Evolutionary conservation across 2,113 vertebrate species (phyloP).

Genomic region (Gambusia affinis): DNA sequence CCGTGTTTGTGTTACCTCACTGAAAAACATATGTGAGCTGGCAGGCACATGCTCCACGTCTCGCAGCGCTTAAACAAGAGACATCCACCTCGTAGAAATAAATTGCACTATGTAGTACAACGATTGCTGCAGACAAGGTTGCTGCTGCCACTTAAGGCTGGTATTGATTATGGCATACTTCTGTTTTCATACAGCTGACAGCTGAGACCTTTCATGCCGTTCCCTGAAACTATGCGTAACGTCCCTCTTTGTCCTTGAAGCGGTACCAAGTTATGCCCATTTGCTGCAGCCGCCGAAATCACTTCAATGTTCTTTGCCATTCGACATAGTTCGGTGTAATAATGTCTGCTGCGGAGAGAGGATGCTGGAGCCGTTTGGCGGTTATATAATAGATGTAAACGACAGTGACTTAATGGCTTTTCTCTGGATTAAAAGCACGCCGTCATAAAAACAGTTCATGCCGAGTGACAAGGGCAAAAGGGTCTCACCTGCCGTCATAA

Average conservation of each 20-base stretch:
- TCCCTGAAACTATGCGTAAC: background rate
- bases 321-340: background rate
- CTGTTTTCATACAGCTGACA: slow-evolving; percentile 26
- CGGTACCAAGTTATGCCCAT: background rate
- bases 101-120: background rate
- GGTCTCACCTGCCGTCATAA: background rate
- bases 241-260: slow-evolving; percentile 52
- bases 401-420: background rate
- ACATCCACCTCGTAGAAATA: background rate
- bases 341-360: background rate
- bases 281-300: slow-evolving; percentile 2
- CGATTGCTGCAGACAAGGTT: slow-evolving; percentile 15
- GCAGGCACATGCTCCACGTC: slow-evolving; percentile 3
- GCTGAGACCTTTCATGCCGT: background rate
- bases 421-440: background rate
- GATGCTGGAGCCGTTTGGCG: background rate
- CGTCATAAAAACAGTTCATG: background rate
- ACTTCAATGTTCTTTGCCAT: background rate
- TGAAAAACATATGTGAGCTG: background rate
- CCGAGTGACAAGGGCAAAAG: slow-evolving; percentile 9
- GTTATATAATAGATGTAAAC: slow-evolving; percentile 2
- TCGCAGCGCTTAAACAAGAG: background rate
- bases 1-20: background rate
- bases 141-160: slow-evolving; percentile 5
- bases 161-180: slow-evolving; percentile 3